Base-by-base conservation (phyloP, 2,113 vertebrate species). In the Rissa tridactyla region DNA sequence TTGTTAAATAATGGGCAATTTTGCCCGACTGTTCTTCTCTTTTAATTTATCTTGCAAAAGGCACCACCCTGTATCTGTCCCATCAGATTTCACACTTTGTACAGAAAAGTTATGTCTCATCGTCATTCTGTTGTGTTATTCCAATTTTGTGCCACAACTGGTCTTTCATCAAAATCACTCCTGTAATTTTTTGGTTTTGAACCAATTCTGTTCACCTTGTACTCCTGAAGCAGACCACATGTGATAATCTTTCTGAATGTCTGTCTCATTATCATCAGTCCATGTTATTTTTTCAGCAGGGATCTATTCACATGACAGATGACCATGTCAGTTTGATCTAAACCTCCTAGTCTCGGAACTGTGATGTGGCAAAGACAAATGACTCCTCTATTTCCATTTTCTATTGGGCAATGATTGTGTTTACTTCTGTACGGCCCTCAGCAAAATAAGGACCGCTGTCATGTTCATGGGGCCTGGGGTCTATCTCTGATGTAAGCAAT, bases 301-400 rank as follows among this genome's bases (percentile, higher is more conserved):
- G n/a, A 19, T 73, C 25, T 46, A 27, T 78, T 42, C 60, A 58
- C 23, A 29, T 73, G 52, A 92, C 72, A 60, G 77, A 82, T 82
- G 70, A 80, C 34, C 11, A 2, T 62, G 36, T 80, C 88, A 40
- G 47, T 83, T 81, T 55, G 78, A 77, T n/a, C 85, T 49, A 61
- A 90, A 70, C 54, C 42, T 44, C 68, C 66, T 73, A n/a, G 44
- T 73, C 66, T 87, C 57, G 57, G 79, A 73, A 54, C 40, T 16
- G 47, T 62, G 62, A 58, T 46, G 64, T 54, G 52, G 46, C 90
- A 76, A 83, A 88, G 82, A 85, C 54, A 95, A 87, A 79, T 61
- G 13, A 55, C 58, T 79, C 64, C 21, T 40, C 23, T 22, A 10
- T 38, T 83, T 83, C 47, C 29, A n/a, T 7, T 60, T 77, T 32